Evolutionary conservation across 2,113 vertebrate genomes (phyloP), one percentile per base, ranked within the genome.

Genomic region (Apaloderma vittatum): DNA sequence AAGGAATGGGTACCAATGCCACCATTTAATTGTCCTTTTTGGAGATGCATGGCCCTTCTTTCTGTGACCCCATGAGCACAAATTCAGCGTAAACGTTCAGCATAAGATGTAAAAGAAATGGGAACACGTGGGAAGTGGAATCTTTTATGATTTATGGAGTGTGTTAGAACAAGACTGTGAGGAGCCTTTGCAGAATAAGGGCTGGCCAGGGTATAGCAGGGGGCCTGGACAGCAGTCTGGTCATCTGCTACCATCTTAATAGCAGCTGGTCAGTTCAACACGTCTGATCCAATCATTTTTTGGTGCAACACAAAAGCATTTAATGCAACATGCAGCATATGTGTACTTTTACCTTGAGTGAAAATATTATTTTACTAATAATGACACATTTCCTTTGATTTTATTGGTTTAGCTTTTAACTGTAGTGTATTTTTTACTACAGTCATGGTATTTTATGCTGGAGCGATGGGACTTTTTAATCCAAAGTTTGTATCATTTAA

Each of bases 121-220:
- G 30, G 74, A 91, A 51, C 0, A 0, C 0, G 0, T 73, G 54
- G 70, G 40, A 91, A 82, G 36, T 79, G 45, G 40, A 82, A 9
- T 7, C 21, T 79, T 16, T 34, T 76, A 40, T 54, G 71, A 52
- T 71, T 55, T 67, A 15, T 48, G 29, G 32, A 13, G 32, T 2
- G 1, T 51, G 36, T 43, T 49, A 32, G 49, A 76, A 12, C 16
- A 49, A 11, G 8, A 29, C 32, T 52, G 12, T 36, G 40, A 85
- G 62, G 20, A 61, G 11, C n/a, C 15, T 82, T 76, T 76, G n/a
- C 66, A 85, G 73, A 79, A 24, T 24, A 46, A 63, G 37, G 29
- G 34, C 14, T 48, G 8, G 5, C 67, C 77, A 82, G 30, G 19
- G 3, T 68, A 17, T 8, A 45, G 54, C 45, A 37, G 21, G 18